Percentiles rank a stretch among this genome's conserved stretches.
Evolutionary conservation across 2,113 vertebrate genomes (phyloP).

Genomic region (Elachura formosa): DNA sequence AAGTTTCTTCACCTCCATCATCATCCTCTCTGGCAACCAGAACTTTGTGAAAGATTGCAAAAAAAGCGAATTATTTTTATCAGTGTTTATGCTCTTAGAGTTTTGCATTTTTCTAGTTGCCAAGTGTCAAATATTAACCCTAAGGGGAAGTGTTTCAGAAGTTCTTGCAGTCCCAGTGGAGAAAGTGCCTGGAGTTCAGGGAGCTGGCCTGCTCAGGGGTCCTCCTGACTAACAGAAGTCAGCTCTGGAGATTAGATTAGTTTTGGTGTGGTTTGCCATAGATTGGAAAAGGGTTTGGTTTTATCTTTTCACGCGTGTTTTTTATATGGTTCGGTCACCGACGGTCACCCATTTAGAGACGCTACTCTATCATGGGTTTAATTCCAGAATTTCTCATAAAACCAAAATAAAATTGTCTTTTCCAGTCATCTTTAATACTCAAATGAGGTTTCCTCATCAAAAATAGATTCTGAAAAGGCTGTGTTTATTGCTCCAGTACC

Average conservation of each 20-base stretch:
- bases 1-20: background rate
- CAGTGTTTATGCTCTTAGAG: background rate
- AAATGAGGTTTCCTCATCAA: background rate
- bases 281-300: background rate
- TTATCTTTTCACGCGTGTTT: rapidly evolving
- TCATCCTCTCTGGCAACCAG: background rate
- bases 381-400: background rate
- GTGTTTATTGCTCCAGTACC: background rate
- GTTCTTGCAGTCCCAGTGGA: background rate
- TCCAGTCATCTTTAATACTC: background rate
- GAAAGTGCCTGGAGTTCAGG: background rate
- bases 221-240: background rate
- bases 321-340: background rate
- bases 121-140: background rate
- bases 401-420: background rate
- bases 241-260: background rate
- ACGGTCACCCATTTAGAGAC: background rate
- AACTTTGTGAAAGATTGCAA: background rate
- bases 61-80: background rate
- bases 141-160: background rate
- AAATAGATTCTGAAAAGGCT: background rate
- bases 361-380: background rate
- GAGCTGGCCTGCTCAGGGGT: background rate
- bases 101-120: background rate
- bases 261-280: background rate